Evolutionary conservation across 2,113 vertebrate species (phyloP), one percentile per base, ranked within the genome.

Genomic region (Oncorhynchus nerka): DNA sequence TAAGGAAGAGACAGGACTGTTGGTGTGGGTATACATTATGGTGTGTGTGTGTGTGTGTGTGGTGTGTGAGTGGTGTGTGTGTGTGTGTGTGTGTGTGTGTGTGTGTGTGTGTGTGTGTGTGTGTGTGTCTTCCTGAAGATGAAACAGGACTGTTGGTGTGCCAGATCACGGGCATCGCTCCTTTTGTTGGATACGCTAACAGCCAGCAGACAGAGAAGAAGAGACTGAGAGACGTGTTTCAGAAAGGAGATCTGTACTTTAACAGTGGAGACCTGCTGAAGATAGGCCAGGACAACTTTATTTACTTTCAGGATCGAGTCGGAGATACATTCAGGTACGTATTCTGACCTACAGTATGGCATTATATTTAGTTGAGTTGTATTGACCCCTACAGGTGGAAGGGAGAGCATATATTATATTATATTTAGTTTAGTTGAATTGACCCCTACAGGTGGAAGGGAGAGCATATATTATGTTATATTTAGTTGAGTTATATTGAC

Each of bases 281-380:
- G 78, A 92, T 96, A 0, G 94, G 96, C 76, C 68, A 72, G 0
- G 93, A 96, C 39, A 94, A 94, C 75, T 97, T 96, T 77, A 86
- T 97, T 81, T 96, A 97, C 85, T 97, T 97, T 77, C 94, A 95
- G 12, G 96, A 98, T 83, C 89, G 94, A 80, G 92, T 95, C n/a
- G 96, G 96, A 73, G 97, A 98, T 86, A 97, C 95, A 0, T 97
- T 96, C 90, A 93, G 95, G 97, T 96, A 74, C 22, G 28, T 24
- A 5, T 55, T 15, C 51, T 19, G 12, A 16, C 12, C 15, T 55
- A 55, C 12, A 55, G 15, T 19, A 16, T 13, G 51, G 3, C 51
- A 5, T 19, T 51, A 1, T 51, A 51, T 51, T 51, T 15, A 39
- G 5, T 39, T 7, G 7, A 39, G 7, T 39, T 39, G 7, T 8